Percentiles rank a stretch among this genome's conserved stretches.
These are phyloP conservation scores for Mus spretus DNA, from an alignment of 2,797 vertebrate genomes.

Conservation along the genomic window DNA sequence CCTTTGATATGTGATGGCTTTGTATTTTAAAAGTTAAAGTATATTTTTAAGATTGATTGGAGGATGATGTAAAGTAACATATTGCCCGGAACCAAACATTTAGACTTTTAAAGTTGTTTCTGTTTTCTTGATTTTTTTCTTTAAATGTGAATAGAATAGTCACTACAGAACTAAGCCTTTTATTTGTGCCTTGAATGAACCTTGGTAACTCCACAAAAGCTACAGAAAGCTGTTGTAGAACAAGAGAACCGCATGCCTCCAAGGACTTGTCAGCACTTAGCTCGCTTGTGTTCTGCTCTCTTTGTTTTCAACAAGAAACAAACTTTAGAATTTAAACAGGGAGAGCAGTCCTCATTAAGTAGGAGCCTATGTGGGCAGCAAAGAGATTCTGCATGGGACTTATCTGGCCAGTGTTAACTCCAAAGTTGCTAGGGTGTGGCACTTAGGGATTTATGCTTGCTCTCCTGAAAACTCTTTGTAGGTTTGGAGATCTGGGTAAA, in stretches of 20 bases:
- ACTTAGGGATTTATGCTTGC: fast-evolving
- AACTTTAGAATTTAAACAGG: conserved; percentile 72
- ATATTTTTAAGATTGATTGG: conserved; percentile 77
- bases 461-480: background rate
- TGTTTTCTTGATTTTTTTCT: conserved; percentile 74
- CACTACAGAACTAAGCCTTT: conserved; percentile 75
- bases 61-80: conserved; percentile 68
- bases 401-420: background rate
- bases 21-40: conserved; percentile 75
- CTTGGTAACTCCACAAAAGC: conserved; percentile 83
- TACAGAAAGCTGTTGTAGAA: conserved; percentile 84
- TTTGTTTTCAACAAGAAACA: conserved; percentile 76
- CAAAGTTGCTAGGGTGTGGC: background rate
- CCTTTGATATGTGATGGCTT: conserved; percentile 49
- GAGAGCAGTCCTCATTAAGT: conserved; percentile 59
- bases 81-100: conserved; percentile 76
- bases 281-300: conserved; percentile 75
- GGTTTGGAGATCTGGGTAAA: background rate
- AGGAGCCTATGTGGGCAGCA: background rate
- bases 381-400: background rate
- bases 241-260: conserved; percentile 76
- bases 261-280: conserved; percentile 83
- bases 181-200: conserved; percentile 83
- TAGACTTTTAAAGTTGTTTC: conserved; percentile 74
- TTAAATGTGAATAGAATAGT: conserved; percentile 74